These are phyloP conservation scores for Lepus townsendii DNA, from an alignment of 2,797 vertebrate genomes.

Conservation along the genomic window DNA sequence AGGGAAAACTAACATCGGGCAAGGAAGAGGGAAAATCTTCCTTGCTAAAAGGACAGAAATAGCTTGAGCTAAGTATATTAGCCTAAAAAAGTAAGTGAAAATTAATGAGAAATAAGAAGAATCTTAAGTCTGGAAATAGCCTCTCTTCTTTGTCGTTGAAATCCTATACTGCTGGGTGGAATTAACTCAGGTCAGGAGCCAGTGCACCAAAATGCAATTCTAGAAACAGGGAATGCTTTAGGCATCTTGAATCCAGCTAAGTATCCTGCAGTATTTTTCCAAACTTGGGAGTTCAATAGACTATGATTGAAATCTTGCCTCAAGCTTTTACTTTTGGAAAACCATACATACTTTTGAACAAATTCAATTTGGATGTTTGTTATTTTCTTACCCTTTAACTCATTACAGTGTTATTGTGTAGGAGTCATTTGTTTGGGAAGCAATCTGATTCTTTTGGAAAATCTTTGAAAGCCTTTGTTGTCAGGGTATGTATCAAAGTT, in stretches of 20 bases:
- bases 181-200: constrained; percentile 60
- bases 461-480: constrained; percentile 72
- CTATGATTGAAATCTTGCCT: constrained; percentile 70
- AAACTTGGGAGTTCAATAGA: constrained; percentile 70
- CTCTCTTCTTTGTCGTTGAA: constrained; percentile 64
- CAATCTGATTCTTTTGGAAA: constrained; percentile 67
- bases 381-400: constrained; percentile 78
- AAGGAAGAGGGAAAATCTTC: constrained; percentile 59
- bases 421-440: constrained; percentile 71
- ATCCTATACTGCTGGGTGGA: constrained; percentile 50
- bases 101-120: constrained; percentile 74
- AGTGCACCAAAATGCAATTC: constrained; percentile 70
- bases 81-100: constrained; percentile 72
- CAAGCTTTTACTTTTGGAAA: constrained; percentile 75
- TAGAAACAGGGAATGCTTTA: constrained; percentile 66
- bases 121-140: constrained; percentile 73
- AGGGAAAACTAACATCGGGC: constrained; percentile 9
- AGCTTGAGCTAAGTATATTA: constrained; percentile 77
- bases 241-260: constrained; percentile 22
- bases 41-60: constrained; percentile 74
- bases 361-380: constrained; percentile 79
- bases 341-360: constrained; percentile 72
- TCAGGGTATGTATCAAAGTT: constrained; percentile 54
- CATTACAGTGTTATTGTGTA: constrained; percentile 72
- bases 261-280: constrained; percentile 68